A percentile compares a stretch with the other conserved stretches of the same genome.
Evolutionary conservation across 2,113 vertebrate species (phyloP).

Genomic region (Brachypteracias leptosomus): DNA sequence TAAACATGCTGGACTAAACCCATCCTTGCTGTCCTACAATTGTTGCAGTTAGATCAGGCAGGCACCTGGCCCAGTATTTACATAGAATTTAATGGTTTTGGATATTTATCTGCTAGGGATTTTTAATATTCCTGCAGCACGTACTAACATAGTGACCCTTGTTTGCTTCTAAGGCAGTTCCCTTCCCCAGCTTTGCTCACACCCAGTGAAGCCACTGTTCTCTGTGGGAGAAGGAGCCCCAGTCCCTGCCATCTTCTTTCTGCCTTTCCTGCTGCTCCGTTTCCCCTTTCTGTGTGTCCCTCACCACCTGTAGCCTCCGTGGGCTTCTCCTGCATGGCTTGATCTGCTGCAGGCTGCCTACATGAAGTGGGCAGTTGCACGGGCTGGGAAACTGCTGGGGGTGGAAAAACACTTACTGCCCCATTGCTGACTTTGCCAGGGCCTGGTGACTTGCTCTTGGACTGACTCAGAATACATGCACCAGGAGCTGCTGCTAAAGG

Average conservation of each 20-base stretch:
- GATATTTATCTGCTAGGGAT: not conserved
- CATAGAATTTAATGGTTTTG: not conserved
- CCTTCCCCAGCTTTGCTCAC: not conserved
- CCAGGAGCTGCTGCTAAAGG: not conserved
- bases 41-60: not conserved
- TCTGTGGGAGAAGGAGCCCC: not conserved
- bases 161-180: not conserved
- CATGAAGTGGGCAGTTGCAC: not conserved
- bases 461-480: accelerated
- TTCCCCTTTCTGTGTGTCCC: not conserved
- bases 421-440: not conserved
- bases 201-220: not conserved
- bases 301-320: not conserved
- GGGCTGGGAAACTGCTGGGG: not conserved
- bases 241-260: not conserved
- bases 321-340: not conserved
- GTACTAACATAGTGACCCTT: not conserved
- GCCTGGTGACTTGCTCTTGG: too few species aligned
- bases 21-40: not conserved
- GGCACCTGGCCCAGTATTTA: not conserved
- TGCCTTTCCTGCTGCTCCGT: not conserved
- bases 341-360: not conserved
- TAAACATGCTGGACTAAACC: not conserved
- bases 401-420: not conserved
- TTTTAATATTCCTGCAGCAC: not conserved